Conservation (phyloP, 2,797 vertebrate genomes). For the Florisuga fusca region DNA sequence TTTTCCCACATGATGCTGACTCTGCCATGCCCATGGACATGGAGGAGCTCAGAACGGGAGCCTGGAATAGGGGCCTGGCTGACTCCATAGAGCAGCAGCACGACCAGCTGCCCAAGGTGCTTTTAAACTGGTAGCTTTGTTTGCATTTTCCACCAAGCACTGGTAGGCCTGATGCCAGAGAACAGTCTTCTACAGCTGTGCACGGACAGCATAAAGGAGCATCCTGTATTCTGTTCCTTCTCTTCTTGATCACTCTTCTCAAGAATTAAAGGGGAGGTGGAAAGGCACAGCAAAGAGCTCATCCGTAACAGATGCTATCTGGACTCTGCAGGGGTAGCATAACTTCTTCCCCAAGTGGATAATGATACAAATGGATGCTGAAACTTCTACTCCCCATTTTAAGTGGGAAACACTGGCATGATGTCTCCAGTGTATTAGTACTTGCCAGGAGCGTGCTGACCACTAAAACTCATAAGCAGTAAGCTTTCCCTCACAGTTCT, state of each 20-base stretch:
- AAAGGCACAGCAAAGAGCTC: neutral
- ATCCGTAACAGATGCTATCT: neutral
- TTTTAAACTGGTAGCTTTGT: neutral
- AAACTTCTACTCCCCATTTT: neutral
- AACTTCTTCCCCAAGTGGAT: neutral
- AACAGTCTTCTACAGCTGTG: neutral
- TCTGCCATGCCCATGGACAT: neutral
- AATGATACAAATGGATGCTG: neutral
- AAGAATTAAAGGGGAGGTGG: neutral
- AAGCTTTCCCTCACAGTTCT: neutral
- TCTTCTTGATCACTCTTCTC: neutral
- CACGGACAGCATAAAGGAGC: neutral
- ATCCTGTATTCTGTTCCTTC: neutral
- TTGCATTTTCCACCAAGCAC: neutral
- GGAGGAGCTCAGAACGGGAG: fast-evolving
- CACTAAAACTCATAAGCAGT: neutral
- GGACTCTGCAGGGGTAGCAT: neutral
- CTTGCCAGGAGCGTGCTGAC: neutral
- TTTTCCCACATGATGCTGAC: neutral
- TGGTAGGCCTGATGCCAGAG: neutral
- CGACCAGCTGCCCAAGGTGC: fast-evolving
- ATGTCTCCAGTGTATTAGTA: neutral
- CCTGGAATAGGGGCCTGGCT: neutral
- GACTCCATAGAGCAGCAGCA: neutral
- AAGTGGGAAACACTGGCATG: neutral